Base-by-base conservation (phyloP, 1,140 invertebrate genomes). In the Calliopsis andreniformis region DNA sequence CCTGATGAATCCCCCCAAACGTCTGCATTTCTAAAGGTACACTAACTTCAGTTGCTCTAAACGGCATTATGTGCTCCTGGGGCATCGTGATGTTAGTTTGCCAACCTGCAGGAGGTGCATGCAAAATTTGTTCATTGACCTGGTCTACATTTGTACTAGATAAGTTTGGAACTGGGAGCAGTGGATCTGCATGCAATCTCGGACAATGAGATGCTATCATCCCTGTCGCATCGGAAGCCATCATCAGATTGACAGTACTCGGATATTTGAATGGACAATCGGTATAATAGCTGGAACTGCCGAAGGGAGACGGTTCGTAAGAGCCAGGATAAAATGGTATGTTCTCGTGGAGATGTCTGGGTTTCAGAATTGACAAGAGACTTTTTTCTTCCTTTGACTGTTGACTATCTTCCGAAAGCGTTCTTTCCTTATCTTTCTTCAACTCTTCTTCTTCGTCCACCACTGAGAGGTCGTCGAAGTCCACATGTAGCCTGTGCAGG, bases 401-500 rank as follows among this genome's bases (percentile, higher is more conserved):
- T 56, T 53, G 62, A 8, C 25, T 55, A 14, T 76, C 75, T 2
- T 82, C 75, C 30, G 66, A 43, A 1, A 78, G 56, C 1, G 25
- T 42, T 8, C 42, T 63, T 0, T 90, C 87, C 59, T 82, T 88
- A 3, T 89, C 80, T 30, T 86, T 89, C 32, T 85, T 88, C n/a
- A 83, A 49, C 25, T 92, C 91, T 2, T 94, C 95, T 83, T 96
- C 95, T 82, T 96, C 95, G 1, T 95, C 94, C 1, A 96, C 95
- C 0, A 96, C 94, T 32, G 95, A 96, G 25, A 96, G 92, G 88
- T 95, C 95, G 86, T 96, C 95, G 84, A 96, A 96, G 78, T 95
- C 94, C 66, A 94, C 93, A 56, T 92, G 91, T 25, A 94, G 82
- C 25, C 92, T 85, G 56, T 84, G 89, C 79, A 86, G 70, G 25